These are phyloP conservation scores for Furcula furcula DNA, from an alignment of 2,888 invertebrate species.

Conservation along the genomic window DNA sequence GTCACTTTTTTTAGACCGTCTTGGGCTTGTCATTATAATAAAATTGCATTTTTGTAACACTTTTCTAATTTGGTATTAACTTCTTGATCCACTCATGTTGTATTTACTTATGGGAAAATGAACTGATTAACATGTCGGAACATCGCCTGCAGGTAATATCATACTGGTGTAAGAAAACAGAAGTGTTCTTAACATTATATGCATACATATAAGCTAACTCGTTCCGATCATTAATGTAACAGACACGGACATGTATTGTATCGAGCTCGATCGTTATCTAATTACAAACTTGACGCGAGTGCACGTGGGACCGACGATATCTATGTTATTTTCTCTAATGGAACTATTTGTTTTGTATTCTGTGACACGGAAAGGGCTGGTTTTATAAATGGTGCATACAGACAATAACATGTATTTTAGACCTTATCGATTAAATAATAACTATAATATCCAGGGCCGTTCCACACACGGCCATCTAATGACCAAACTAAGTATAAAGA, in stretches of 20 bases:
- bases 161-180: conserved; percentile 29
- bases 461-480: too few relatives aligned
- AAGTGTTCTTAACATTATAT: too few relatives aligned
- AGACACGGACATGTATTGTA: conserved; percentile 56
- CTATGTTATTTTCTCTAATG: conserved; percentile 61
- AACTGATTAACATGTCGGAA: conserved; percentile 36
- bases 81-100: conserved; percentile 15
- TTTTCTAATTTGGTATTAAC: conserved; percentile 22
- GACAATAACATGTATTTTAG: neutral
- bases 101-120: conserved; percentile 9
- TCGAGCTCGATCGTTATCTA: conserved; percentile 70
- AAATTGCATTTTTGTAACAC: conserved; percentile 53
- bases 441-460: too few relatives aligned
- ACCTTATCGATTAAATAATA: too few relatives aligned
- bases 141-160: conserved; percentile 42
- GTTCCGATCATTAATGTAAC: conserved; percentile 56
- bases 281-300: conserved; percentile 67
- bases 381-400: conserved; percentile 20
- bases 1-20: conserved; percentile 69
- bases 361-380: conserved; percentile 43
- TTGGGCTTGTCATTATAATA: conserved; percentile 77
- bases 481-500: too few relatives aligned
- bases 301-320: conserved; percentile 59
- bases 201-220: conserved; percentile 28
- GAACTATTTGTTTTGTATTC: conserved; percentile 53